phyloP scores from a whole-genome alignment of 2,797 vertebrate species.

The Halcyon smyrnensis region DNA sequence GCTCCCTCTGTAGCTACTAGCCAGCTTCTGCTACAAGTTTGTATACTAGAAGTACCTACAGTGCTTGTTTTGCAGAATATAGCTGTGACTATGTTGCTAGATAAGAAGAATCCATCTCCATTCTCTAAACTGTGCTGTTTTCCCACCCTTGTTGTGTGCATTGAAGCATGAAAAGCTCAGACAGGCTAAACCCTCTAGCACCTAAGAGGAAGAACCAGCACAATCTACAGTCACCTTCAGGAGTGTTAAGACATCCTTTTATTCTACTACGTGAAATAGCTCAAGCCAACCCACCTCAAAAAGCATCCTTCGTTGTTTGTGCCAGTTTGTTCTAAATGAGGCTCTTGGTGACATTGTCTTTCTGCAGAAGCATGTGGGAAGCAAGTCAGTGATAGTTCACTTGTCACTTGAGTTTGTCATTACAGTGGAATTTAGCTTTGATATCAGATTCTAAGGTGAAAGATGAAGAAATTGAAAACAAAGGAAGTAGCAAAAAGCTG shows the following conservation, averaged over 20 bases:
- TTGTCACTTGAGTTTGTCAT: neutral
- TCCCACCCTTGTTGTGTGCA: neutral
- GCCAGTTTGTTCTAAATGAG: rapidly evolving
- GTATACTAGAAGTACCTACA: neutral
- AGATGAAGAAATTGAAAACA: neutral
- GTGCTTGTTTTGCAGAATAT: neutral
- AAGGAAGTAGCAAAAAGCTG: neutral
- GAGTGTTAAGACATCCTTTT: neutral
- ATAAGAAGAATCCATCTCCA: neutral
- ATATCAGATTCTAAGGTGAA: neutral
- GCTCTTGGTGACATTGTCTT: neutral
- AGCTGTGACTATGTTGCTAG: neutral
- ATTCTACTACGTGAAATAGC: neutral
- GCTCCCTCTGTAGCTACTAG: neutral
- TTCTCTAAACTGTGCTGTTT: neutral
- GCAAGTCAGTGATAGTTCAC: neutral
- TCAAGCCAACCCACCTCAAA: neutral
- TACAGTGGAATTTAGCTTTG: neutral
- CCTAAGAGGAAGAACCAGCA: neutral
- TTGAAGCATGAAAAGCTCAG: neutral
- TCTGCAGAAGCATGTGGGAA: neutral
- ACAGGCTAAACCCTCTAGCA: neutral
- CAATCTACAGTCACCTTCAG: neutral
- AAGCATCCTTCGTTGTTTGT: neutral
- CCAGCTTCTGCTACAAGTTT: neutral